Evolutionary conservation across 30 jellyfish, hydroid and myxozoan genomes (phyloP).

Genomic region (Nemopilema nomurai): DNA sequence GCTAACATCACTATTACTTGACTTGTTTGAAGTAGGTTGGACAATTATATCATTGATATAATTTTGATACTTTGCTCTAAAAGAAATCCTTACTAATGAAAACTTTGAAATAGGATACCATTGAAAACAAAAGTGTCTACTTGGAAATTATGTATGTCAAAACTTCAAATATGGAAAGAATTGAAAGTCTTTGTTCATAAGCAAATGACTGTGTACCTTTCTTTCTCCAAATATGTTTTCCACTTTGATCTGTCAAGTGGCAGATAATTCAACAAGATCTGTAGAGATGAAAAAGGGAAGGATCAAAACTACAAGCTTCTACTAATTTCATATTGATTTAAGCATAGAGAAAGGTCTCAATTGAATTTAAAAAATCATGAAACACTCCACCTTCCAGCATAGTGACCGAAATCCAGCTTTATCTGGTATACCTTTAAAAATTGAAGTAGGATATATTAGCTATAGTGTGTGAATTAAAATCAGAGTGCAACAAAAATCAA

Average conservation of each 20-base stretch:
- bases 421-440: slow-evolving; percentile 57
- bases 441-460: too few relatives aligned
- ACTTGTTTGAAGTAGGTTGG: slow-evolving; percentile 56
- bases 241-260: slow-evolving; percentile 75
- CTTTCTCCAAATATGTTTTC: slow-evolving; percentile 58
- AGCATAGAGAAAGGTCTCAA: too few relatives aligned
- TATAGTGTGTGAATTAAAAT: not conserved
- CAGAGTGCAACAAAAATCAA: too few relatives aligned
- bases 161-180: too few relatives aligned
- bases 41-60: slow-evolving; percentile 78
- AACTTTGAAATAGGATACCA: too few relatives aligned
- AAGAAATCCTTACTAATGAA: too few relatives aligned
- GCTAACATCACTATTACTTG: slow-evolving; percentile 16
- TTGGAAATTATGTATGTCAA: too few relatives aligned
- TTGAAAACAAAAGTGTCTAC: too few relatives aligned
- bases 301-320: too few relatives aligned
- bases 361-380: not conserved
- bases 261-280: slow-evolving; percentile 81
- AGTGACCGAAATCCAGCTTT: slow-evolving; percentile 43
- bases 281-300: not conserved
- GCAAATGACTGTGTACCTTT: slow-evolving; percentile 54
- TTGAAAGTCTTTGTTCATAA: too few relatives aligned
- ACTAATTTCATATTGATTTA: too few relatives aligned
- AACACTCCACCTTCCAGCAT: slow-evolving; percentile 25
- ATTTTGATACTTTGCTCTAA: slow-evolving; percentile 61